Evolutionary conservation across 2,797 vertebrate species (phyloP), one percentile per base, ranked within the genome.

Genomic region (Intellagama lesueurii): DNA sequence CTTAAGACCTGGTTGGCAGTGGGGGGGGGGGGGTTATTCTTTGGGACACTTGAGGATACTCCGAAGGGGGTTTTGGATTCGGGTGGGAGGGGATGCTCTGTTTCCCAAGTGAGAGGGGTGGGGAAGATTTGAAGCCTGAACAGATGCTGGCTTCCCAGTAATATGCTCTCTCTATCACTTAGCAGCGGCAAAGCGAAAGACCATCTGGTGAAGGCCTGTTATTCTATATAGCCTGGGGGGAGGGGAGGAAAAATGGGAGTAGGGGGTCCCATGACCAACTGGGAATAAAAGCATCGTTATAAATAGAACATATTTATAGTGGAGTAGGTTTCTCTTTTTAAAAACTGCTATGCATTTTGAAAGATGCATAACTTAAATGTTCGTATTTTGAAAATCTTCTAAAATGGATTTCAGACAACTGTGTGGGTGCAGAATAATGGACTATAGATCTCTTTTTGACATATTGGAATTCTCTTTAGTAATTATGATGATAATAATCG

Each of bases 51-150:
- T 70, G 86, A 92, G 92, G 87, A 86, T 80, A 79, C 85, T 68
- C 75, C 84, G 56, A 95, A 96, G 91, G 94, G 81, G 88, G 88
- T 91, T 86, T 93, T 92, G 90, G 92, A 95, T 93, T 80, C 52
- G 66, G 92, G 90, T 86, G 40, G 14, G 83, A n/a, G 82, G 76
- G 19, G 5, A 30, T n/a, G 83, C 56, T 12, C 2, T 24, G 70
- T 52, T 49, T 69, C 88, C 88, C 85, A 69, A 90, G 78, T 77
- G 88, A 16, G 78, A 22, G 32, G 32, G 8, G 35, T 75, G 76
- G 77, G 76, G 56, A 76, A 66, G 69, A 56, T 56, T n/a, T 52
- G 70, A 26, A 79, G 81, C 83, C 76, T 56, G 84, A 91, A 88
- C 94, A 93, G 92, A 94, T 93, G 94, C 90, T 83, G 81, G 75